Evolutionary conservation across 1,140 invertebrate species (phyloP), one percentile per base, ranked within the genome.

Genomic region (Pseudomyrmex sp.): DNA sequence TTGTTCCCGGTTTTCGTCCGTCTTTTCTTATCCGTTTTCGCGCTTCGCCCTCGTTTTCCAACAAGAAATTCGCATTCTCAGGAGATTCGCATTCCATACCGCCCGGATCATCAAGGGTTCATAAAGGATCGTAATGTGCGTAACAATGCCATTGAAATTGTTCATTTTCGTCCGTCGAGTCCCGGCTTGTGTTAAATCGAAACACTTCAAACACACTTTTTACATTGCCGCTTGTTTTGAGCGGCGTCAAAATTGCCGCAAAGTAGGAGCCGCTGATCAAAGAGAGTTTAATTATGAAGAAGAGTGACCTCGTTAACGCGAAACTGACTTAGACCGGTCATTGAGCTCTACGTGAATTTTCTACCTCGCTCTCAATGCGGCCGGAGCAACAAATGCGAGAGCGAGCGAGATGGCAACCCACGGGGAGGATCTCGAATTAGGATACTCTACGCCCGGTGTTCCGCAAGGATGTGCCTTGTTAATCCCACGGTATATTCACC

Each of bases 401-500:
- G 46, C 10, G 13, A 54, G 58, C 12, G 54, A 69, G 58, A 77
- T 23, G 20, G 52, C 44, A 35, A 46, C 35, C 54, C 63, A 35
- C 35, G 35, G 5, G 35, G 35, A 18, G 66, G 35, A 59, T 70
- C 12, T 59, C 54, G 87, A 85, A 84, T 85, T 83, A 87, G 70
- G 85, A 54, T 76, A 66, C 69, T 79, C 63, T 69, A 15, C 69
- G 73, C 80, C 52, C 82, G 73, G 80, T 83, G 76, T 87, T 91
- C 77, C 86, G 65, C 84, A 75, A 86, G 86, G 89, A 91, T 89
- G 88, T 90, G 84, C 85, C 88, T 88, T 85, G 91, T 91, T 92
- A 92, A 91, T 92, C 85, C 85, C 80, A 74, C 84, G 79, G 89
- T 90, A 84, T 86, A 85, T 89, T 90, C 85, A 72, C 85, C 44